These are phyloP conservation scores for Acrocephalus scirpaceus DNA, from an alignment of 2,797 vertebrate genomes.

Conservation along the genomic window DNA sequence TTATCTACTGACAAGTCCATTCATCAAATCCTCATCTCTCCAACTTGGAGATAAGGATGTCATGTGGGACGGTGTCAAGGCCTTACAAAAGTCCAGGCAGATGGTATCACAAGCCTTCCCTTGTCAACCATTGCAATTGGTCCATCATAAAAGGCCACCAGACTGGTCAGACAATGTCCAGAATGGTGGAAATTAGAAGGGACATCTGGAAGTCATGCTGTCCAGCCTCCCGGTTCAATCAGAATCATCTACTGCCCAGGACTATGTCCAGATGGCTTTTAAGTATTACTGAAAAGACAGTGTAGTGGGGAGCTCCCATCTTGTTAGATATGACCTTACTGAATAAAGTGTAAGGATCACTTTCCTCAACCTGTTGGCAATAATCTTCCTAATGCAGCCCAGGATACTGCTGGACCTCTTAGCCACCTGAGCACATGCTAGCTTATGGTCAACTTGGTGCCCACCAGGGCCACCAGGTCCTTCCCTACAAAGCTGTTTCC, in stretches of 20 bases:
- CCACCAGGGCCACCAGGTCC: neutral
- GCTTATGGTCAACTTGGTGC: neutral
- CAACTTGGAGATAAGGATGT: neutral
- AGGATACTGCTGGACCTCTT: neutral
- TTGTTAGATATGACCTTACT: neutral
- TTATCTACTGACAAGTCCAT: neutral
- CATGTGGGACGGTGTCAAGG: neutral
- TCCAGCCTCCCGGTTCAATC: neutral
- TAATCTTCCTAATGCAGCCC: neutral
- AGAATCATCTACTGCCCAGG: neutral
- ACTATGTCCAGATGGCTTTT: neutral
- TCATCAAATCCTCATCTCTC: neutral
- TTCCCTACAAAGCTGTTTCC: neutral
- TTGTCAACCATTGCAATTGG: neutral
- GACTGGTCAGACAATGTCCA: neutral
- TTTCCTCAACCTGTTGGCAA: neutral
- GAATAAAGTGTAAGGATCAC: neutral
- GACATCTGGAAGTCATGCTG: neutral
- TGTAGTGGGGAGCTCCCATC: neutral
- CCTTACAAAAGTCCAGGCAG: neutral
- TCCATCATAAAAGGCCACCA: neutral
- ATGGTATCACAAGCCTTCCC: neutral
- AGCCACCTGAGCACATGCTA: neutral
- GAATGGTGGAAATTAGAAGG: neutral
- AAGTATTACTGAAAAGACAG: neutral